A percentile compares a stretch with the other conserved stretches of the same genome.
Conservation (phyloP, 2,888 invertebrate species). For the Acheta domesticus region DNA sequence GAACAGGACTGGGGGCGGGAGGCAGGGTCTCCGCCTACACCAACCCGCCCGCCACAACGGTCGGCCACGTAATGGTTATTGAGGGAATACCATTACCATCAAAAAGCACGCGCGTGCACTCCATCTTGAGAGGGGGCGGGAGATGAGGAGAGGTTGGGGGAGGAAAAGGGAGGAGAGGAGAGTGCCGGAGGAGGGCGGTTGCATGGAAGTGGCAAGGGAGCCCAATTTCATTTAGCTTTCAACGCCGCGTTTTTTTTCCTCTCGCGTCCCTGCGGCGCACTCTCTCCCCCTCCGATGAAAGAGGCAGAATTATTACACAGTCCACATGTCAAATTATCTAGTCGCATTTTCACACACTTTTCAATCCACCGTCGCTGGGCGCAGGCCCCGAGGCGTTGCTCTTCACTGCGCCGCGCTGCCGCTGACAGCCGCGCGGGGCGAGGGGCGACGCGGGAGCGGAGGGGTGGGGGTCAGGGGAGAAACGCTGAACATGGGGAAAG, state of each 20-base stretch:
- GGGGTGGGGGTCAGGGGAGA: too few relatives aligned
- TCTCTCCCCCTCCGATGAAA: conserved; percentile 7
- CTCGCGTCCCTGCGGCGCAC: background rate
- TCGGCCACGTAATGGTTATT: conserved; percentile 6
- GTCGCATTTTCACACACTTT: background rate
- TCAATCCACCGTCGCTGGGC: background rate
- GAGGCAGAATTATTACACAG: background rate
- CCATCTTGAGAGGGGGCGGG: background rate
- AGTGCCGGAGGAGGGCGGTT: too few relatives aligned
- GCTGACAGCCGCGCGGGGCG: too few relatives aligned
- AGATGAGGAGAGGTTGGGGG: too few relatives aligned
- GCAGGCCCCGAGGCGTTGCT: too few relatives aligned
- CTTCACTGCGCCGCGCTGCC: too few relatives aligned
- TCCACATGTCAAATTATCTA: conserved; percentile 2
- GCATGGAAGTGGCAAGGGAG: background rate
- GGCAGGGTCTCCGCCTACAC: too few relatives aligned
- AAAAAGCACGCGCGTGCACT: background rate
- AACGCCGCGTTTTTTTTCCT: background rate
- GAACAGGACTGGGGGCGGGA: too few relatives aligned
- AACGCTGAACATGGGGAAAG: too few relatives aligned
- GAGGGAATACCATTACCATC: conserved; percentile 18
- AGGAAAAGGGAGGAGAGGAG: too few relatives aligned
- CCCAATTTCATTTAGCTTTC: conserved; percentile 10
- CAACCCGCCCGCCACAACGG: background rate
- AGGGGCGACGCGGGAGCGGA: too few relatives aligned